Evolutionary conservation across 2,797 vertebrate species (phyloP), one percentile per base, ranked within the genome.

Genomic region (Aulostomus chinensis): DNA sequence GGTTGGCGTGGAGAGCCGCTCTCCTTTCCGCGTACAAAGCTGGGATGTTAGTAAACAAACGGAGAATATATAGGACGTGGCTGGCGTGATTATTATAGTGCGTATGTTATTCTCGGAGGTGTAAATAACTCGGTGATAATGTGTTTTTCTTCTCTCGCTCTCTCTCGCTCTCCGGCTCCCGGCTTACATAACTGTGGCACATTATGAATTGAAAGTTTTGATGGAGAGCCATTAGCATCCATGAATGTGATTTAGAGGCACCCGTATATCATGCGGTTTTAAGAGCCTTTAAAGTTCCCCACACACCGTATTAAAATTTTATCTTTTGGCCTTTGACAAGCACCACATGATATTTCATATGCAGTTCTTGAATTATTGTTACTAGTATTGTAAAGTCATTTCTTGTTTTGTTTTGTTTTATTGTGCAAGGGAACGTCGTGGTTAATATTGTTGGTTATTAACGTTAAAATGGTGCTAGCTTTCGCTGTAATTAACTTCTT

Each of bases 51-150:
- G 68, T 72, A 83, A 75, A 85, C 68, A 88, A 77, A 80, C 73
- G 13, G 24, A 67, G 50, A 69, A 66, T 78, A 88, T 86, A 72
- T 82, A 81, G 77, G 77, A 68, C 76, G 76, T 68, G 39, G 73
- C 74, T 52, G 59, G 50, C 53, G 71, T 68, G 58, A 81, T 76
- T 72, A 74, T 70, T 61, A 63, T 57, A 37, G 33, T 68, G 60
- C 45, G 57, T 43, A 32, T 17, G 41, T 18, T 58, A 65, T 48
- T 80, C 79, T 83, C 77, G 60, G 70, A 73, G 72, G 35, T 45
- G 4, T 37, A 32, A 36, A 47, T 58, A 56, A 49, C 33, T 63
- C 32, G 53, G 33, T 45, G 50, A 63, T 69, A 49, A 20, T 66
- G 22, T 38, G 17, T 34, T 25, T 10, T 28, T 40, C 49, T 26